Conservation (phyloP, 1,140 invertebrate genomes). For the Drosophila repleta region DNA sequence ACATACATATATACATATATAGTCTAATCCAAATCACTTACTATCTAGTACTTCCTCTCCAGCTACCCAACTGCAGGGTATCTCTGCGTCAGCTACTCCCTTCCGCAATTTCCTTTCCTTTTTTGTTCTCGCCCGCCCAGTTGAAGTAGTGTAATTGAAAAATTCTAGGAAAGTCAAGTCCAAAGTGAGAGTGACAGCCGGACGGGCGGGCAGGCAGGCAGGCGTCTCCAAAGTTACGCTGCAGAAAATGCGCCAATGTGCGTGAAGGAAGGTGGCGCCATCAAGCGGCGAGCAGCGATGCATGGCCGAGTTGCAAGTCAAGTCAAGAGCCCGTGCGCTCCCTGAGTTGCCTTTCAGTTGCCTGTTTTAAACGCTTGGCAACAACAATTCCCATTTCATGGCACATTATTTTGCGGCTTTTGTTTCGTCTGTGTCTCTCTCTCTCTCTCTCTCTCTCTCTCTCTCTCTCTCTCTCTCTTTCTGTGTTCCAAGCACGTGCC, state of each 20-base stretch:
- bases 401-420: constrained; percentile 81
- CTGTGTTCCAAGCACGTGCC: constrained; percentile 34
- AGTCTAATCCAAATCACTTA: neutral
- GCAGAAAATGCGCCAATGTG: constrained; percentile 70
- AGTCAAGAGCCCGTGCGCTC: neutral
- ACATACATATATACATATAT: neutral
- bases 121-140: constrained; percentile 28
- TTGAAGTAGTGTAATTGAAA: constrained; percentile 77
- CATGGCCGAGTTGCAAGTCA: constrained; percentile 48
- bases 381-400: constrained; percentile 79
- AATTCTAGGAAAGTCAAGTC: constrained; percentile 81
- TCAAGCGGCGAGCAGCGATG: constrained; percentile 30
- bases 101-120: neutral
- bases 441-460: constrained; percentile 9
- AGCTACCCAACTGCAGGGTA: neutral
- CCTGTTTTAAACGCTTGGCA: constrained; percentile 36
- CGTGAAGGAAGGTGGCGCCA: constrained; percentile 14
- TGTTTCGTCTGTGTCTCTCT: constrained; percentile 64
- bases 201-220: constrained; percentile 33
- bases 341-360: too few relatives aligned
- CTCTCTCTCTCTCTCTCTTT: constrained; percentile 3
- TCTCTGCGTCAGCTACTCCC: neutral
- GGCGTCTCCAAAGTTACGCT: constrained; percentile 75
- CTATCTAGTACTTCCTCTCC: neutral
- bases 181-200: constrained; percentile 79